Conservation (phyloP, 2,888 invertebrate species). For the Lasius fuliginosus region DNA sequence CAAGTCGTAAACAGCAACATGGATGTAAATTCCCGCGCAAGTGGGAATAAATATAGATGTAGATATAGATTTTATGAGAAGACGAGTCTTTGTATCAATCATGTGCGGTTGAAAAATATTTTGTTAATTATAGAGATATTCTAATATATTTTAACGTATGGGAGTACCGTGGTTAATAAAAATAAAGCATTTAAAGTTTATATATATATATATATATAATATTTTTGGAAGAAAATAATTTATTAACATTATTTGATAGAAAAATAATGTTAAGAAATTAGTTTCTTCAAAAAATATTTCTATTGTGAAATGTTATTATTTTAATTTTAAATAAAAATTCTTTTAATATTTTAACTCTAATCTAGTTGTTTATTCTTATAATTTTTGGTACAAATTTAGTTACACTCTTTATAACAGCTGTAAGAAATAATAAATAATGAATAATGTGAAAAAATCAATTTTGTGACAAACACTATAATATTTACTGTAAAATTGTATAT, state of each 20-base stretch:
- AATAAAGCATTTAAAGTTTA: too few relatives aligned
- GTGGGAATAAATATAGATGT: too few relatives aligned
- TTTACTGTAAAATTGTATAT: constrained; percentile 18
- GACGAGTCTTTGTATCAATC: too few relatives aligned
- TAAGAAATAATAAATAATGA: background rate
- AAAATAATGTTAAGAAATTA: background rate
- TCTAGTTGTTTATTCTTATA: background rate
- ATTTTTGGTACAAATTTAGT: background rate
- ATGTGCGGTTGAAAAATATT: too few relatives aligned
- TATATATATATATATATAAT: background rate
- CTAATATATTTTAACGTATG: too few relatives aligned
- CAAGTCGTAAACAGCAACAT: constrained; percentile 13
- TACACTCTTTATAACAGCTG: background rate
- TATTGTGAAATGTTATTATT: background rate
- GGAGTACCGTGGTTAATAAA: too few relatives aligned
- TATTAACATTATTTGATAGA: background rate
- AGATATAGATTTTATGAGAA: too few relatives aligned
- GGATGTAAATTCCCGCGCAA: background rate
- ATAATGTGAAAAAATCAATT: background rate
- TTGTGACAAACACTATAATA: background rate
- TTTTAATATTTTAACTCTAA: background rate
- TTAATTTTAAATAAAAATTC: background rate
- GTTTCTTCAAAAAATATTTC: background rate
- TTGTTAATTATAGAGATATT: too few relatives aligned
- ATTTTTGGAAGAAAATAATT: too few relatives aligned